Evolutionary conservation across 2,797 vertebrate species (phyloP), one percentile per base, ranked within the genome.

Genomic region (Gambelia wislizenii): DNA sequence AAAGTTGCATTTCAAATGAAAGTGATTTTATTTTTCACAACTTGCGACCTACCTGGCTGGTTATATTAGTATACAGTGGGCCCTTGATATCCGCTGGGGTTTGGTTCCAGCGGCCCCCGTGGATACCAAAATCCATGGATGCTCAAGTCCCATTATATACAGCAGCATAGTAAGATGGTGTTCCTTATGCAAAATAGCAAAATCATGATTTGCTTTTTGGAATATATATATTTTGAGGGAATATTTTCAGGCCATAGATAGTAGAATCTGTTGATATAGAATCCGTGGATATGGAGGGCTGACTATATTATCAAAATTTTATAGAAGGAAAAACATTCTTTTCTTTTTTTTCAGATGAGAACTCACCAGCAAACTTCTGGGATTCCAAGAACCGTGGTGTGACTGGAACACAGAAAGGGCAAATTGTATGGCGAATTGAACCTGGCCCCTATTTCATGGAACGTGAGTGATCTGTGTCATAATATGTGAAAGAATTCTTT

Each of bases 341-440:
- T 91, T 91, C 82, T 92, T 75, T 95, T 93, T 76, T 95, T 93
- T 76, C 95, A 99, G 99, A 99, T 98, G 99, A 99, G 96, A 99
- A 98, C 93, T 99, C 97, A 95, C 99, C 98, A 80, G 98, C 98
- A 93, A 99, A 99, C 64, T 98, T 99, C 96, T 99, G 99, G 99
- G 99, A 99, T 97, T 99, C 99, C 94, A 99, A 99, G 96, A 99
- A 99, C 92, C 96, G 99, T 89, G 99, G 99, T 76, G 98, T 99
- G 91, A 99, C 99, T 10, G 99, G 99, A 79, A 99, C 99, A 0
- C 99, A 99, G 92, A 98, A 98, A 96, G 99, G 99, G 84, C 99
- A 99, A 93, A 99, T 99, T n/a, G 98, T 99, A 0, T 99, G 99
- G 99, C 97, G 98, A 92, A 97, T 99, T 94, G 99, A 99, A 93